Base-by-base conservation (phyloP, 1,140 invertebrate genomes). In the Nixonia krombeini region DNA sequence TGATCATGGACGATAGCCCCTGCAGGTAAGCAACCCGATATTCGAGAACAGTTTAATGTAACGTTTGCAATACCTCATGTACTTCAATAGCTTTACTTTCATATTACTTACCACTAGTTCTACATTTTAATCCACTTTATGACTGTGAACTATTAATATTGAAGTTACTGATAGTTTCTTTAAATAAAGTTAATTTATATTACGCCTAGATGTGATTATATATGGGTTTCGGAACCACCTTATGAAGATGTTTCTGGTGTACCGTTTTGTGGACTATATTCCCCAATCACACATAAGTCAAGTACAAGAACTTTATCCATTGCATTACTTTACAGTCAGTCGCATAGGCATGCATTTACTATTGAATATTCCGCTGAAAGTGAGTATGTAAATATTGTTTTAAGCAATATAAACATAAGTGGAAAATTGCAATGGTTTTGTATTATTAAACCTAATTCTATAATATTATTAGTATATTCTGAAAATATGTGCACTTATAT, bases 201-300 rank as follows among this genome's bases (percentile, higher is more conserved):
- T 75, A n/a, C n/a, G n/a, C n/a, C n/a, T 77, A 64, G 88, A 46
- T 91, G 90, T 67, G 90, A 91, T 71, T 90, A 91, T 70, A 85
- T 92, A 2, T 89, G 89, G 86, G 85, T 92, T 35, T 88, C 89
- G 23, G 90, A 92, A 74, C 90, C 90, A 6, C 88, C 89, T 0
- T 91, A 90, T 69, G 88, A 91, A 56, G 86, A 89, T 29, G 86
- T 87, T 5, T 90, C 87, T 1, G 89, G 87, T 0, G 86, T 88
- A 50, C 87, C 89, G 15, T 90, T 88, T 62, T 91, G 90, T 57
- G 89, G 89, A 1, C 78, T 87, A 13, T 88, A 88, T 50, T 76
- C 88, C 29, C 80, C 80, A 16, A 80, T 87, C 18, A 79, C 83
- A 1, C 91, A 90, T 68, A 84, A 86, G 46, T 90, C 90, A 16